Evolutionary conservation across 1,140 invertebrate species (phyloP).

Genomic region (Ostrea edulis): DNA sequence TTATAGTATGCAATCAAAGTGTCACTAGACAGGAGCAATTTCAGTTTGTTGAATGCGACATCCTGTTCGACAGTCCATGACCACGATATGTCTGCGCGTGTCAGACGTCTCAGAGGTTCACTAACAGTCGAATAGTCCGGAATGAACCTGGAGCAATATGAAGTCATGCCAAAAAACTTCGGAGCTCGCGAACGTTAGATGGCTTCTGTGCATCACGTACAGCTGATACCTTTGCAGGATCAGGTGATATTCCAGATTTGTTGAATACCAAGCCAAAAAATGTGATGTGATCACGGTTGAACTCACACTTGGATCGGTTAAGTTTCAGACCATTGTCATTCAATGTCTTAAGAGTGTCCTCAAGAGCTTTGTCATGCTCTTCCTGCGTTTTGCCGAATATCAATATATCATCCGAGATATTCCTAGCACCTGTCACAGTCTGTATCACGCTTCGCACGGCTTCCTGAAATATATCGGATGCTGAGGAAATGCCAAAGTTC

Average conservation of each 20-base stretch:
- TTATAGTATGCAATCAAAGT: constrained; percentile 58
- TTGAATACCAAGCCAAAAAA: constrained; percentile 61
- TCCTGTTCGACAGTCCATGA: constrained; percentile 16
- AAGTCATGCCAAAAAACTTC: constrained; percentile 50
- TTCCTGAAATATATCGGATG: background rate
- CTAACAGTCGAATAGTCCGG: constrained; percentile 55
- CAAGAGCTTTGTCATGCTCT: constrained; percentile 64
- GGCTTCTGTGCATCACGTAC: constrained; percentile 62
- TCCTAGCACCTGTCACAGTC: constrained; percentile 36
- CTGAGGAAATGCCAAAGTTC: constrained; percentile 66
- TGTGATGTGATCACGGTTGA: constrained; percentile 51
- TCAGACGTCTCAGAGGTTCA: constrained; percentile 62
- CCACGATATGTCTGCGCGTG: constrained; percentile 13
- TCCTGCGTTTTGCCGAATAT: constrained; percentile 29
- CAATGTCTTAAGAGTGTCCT: constrained; percentile 57
- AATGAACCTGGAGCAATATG: constrained; percentile 55
- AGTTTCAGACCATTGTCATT: constrained; percentile 54
- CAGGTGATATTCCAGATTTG: constrained; percentile 55
- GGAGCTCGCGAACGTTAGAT: constrained; percentile 42
- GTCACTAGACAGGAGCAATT: constrained; percentile 50
- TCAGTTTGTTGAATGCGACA: constrained; percentile 29
- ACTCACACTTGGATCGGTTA: constrained; percentile 60
- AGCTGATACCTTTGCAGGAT: constrained; percentile 73
- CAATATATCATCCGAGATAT: constrained; percentile 48
- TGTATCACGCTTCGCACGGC: background rate